Conservation (phyloP, 2,113 vertebrate species). For the Boleophthalmus pectinirostris region DNA sequence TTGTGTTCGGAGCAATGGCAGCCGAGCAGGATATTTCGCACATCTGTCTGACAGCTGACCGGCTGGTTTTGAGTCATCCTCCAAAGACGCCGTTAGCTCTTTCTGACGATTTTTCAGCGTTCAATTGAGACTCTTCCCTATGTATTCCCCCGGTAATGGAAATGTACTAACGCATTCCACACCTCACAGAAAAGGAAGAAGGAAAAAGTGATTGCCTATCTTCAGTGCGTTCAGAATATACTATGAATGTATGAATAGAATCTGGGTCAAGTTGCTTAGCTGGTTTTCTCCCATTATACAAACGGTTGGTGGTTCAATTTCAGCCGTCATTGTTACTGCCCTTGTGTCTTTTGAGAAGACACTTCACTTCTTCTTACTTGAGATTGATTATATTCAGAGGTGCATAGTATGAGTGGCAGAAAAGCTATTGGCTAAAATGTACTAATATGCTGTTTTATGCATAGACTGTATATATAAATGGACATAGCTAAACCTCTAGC, state of each 20-base stretch:
- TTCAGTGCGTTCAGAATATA: background rate
- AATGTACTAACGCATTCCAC: slow-evolving; percentile 2
- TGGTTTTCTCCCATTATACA: too few relatives aligned
- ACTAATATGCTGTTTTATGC: too few relatives aligned
- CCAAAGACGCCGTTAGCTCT: slow-evolving; percentile 30
- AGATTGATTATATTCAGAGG: too few relatives aligned
- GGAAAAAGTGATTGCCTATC: background rate
- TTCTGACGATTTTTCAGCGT: slow-evolving; percentile 30
- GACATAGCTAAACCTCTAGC: too few relatives aligned
- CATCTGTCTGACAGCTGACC: slow-evolving; percentile 69
- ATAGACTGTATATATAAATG: too few relatives aligned
- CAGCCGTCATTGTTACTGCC: too few relatives aligned
- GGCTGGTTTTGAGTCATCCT: slow-evolving; percentile 59
- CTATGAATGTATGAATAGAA: background rate
- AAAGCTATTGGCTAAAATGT: too few relatives aligned
- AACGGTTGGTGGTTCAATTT: too few relatives aligned
- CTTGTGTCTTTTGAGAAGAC: too few relatives aligned
- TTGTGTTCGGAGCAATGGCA: slow-evolving; percentile 48
- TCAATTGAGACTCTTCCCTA: slow-evolving; percentile 22
- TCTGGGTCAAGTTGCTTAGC: background rate
- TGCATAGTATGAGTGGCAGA: too few relatives aligned
- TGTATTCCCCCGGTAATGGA: background rate
- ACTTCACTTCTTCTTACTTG: too few relatives aligned
- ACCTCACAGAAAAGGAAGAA: background rate
- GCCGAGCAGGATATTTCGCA: slow-evolving; percentile 54